Percentiles rank a stretch among this genome's conserved stretches.
Evolutionary conservation across 2,113 vertebrate species (phyloP).

Genomic region (Picathartes gymnocephalus): DNA sequence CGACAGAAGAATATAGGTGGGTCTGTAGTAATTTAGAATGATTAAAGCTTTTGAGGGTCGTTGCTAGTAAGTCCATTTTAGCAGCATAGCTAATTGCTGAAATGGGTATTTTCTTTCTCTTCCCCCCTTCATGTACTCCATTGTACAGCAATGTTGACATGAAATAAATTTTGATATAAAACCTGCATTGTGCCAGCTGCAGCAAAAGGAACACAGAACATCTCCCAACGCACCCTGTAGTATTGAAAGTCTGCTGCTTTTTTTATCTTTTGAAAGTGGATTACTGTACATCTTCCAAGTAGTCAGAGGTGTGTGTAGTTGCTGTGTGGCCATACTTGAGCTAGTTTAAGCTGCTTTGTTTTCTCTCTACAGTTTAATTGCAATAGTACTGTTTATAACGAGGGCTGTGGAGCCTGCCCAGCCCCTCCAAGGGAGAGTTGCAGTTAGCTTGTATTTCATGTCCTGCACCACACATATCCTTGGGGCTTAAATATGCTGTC

Average conservation of each 20-base stretch:
- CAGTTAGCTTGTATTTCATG: neutral
- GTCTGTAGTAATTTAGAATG: neutral
- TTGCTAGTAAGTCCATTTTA: neutral
- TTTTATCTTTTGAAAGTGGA: neutral
- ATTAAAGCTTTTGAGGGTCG: neutral
- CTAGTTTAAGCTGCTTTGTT: neutral
- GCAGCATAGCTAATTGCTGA: neutral
- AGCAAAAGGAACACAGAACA: neutral
- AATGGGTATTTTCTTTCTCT: neutral
- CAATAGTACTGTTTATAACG: neutral
- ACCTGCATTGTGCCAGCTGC: neutral
- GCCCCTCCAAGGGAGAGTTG: neutral
- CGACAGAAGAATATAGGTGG: neutral
- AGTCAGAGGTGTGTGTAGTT: neutral
- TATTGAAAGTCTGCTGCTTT: neutral
- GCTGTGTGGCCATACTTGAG: neutral
- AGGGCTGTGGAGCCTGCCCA: neutral
- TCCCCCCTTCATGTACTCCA: neutral
- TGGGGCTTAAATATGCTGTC: neutral
- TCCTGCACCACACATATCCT: fast-evolving
- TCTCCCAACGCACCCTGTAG: neutral
- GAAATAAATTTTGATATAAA: neutral
- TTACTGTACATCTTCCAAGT: neutral
- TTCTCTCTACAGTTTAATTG: neutral
- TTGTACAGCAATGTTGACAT: neutral